Conservation (phyloP, 2,888 invertebrate species). For the Macrophya alboannulata region DNA sequence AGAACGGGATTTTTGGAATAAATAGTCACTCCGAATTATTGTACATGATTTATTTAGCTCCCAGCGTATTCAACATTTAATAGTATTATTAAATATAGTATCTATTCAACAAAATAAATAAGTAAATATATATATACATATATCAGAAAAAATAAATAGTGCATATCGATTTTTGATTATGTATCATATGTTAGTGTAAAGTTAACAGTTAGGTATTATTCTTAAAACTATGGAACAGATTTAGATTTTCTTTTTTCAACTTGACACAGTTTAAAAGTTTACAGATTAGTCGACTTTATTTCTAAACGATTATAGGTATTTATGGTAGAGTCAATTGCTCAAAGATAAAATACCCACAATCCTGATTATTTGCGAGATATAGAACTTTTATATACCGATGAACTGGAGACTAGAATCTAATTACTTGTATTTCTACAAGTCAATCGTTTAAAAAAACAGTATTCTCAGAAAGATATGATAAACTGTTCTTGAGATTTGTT, state of each 20-base stretch:
- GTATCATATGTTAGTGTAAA: slow-evolving; percentile 36
- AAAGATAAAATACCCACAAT: background rate
- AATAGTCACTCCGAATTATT: background rate
- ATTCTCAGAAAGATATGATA: slow-evolving; percentile 33
- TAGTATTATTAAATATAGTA: slow-evolving; percentile 58
- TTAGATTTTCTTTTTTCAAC: slow-evolving; percentile 48
- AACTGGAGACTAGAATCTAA: slow-evolving; percentile 4
- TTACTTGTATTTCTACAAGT: slow-evolving; percentile 5
- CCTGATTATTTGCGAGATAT: background rate
- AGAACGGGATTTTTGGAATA: background rate
- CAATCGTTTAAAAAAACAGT: background rate
- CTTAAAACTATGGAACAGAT: slow-evolving; percentile 58
- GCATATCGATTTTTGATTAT: slow-evolving; percentile 30
- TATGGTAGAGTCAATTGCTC: background rate
- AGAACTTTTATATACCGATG: background rate
- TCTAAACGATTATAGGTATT: background rate
- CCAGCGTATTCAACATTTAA: slow-evolving; percentile 56
- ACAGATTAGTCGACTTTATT: background rate
- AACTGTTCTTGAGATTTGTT: background rate
- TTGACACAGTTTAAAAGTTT: background rate
- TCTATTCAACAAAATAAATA: slow-evolving; percentile 62
- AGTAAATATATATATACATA: slow-evolving; percentile 14
- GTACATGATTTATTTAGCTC: slow-evolving; percentile 37
- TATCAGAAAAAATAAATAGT: slow-evolving; percentile 60
- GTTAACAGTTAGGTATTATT: slow-evolving; percentile 52